Base-by-base conservation (phyloP, 2,113 vertebrate genomes). In the Dasyornis broadbenti region DNA sequence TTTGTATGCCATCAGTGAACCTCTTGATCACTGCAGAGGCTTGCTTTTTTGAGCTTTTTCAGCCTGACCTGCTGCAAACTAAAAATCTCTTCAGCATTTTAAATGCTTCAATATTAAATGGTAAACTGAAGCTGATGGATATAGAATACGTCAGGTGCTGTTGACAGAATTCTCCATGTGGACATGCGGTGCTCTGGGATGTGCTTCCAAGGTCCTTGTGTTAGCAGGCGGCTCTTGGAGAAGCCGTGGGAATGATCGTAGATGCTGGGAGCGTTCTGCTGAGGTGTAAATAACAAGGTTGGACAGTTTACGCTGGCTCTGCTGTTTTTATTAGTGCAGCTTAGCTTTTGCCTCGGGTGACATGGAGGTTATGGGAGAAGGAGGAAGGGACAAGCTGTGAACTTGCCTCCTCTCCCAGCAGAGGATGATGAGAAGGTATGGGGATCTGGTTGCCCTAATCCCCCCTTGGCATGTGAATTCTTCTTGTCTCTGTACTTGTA, bases 261-360 rank as follows among this genome's bases (percentile, higher is more conserved):
- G 82, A 7, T 84, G 94, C 94, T 91, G 87, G 89, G 37, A 94
- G 91, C 27, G 0, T 90, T 91, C 92, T 92, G 86, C 94, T 91
- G 91, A 92, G 94, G 94, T 94, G 94, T 96, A 89, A 97, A 83
- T 95, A 96, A 96, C 89, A 30, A 79, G 84, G 79, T 63, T 90
- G 64, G 96, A 95, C 95, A 89, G 87, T 94, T 95, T 60, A 90
- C 4, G 11, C 68, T 77, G 77, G 61, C 90, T 95, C 73, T 87
- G 83, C 91, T 92, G 92, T 95, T 93, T 94, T 94, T 86, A 91
- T 96, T 94, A 80, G 72, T 54, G 52, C 81, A 81, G 86, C 69
- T 93, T 90, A 56, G 88, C 82, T 90, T 54, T 87, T 0, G 64
- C 92, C 85, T 90, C 4, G 6, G 90, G 91, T 49, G 1, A 31